Evolutionary conservation across 1,140 invertebrate species (phyloP).

Genomic region (Scaptomyza graminum): DNA sequence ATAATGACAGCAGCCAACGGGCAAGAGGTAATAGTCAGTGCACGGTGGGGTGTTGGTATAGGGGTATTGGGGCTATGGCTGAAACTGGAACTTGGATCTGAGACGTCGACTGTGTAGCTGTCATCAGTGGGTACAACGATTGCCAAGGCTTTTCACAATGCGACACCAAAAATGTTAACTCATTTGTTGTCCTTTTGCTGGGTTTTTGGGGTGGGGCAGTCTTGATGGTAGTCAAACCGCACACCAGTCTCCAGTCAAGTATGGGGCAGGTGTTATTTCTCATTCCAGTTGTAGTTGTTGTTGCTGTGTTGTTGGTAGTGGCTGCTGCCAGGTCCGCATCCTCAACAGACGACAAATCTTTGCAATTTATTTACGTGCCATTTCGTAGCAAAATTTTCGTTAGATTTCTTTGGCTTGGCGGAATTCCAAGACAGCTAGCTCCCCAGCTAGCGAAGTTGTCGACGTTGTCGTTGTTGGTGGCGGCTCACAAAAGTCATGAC

Average conservation of each 20-base stretch:
- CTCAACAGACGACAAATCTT: conserved; percentile 75
- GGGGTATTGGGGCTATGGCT: neutral
- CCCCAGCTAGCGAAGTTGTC: conserved; percentile 27
- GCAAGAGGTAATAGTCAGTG: conserved; percentile 7
- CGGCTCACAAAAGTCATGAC: conserved; percentile 78
- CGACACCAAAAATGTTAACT: conserved; percentile 73
- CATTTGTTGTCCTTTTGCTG: conserved; percentile 74
- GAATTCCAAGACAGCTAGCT: conserved; percentile 73
- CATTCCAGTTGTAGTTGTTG: conserved; percentile 31
- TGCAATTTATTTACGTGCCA: conserved; percentile 83
- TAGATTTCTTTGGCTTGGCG: conserved; percentile 79
- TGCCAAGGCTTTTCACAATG: conserved; percentile 39
- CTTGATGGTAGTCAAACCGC: conserved; percentile 44
- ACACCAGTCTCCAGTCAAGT: conserved; percentile 33
- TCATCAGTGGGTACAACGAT: conserved; percentile 38
- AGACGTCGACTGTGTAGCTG: conserved; percentile 4
- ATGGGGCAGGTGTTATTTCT: conserved; percentile 52
- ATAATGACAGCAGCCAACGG: conserved; percentile 60
- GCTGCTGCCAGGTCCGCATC: conserved; percentile 32
- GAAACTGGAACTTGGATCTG: neutral
- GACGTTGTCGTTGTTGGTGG: conserved; percentile 24
- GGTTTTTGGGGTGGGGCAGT: conserved; percentile 1
- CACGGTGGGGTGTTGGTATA: neutral
- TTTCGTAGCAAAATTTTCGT: conserved; percentile 79
- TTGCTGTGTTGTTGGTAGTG: conserved; percentile 9